Evolutionary conservation across 1,140 invertebrate genomes (phyloP).

Genomic region (Saccostrea glomerata): DNA sequence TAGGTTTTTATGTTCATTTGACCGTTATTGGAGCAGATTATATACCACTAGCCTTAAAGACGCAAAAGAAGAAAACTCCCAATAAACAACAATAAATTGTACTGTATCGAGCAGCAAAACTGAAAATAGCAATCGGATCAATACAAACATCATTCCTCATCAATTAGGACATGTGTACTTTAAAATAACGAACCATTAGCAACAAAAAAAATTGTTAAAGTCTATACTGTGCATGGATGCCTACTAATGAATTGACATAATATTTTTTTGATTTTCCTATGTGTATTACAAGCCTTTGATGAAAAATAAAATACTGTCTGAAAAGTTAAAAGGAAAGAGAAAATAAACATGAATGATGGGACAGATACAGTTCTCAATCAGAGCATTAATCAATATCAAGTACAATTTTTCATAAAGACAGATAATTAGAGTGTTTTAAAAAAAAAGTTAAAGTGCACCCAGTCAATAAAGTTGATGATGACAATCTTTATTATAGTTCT

Average conservation of each 20-base stretch:
- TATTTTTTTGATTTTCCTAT: slow-evolving; percentile 17
- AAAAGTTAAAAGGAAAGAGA: not conserved
- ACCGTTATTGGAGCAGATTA: not conserved
- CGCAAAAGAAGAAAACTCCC: not conserved
- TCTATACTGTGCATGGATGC: not conserved
- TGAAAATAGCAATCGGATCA: not conserved
- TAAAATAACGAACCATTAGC: not conserved
- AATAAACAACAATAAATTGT: not conserved
- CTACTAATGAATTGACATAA: not conserved
- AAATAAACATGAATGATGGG: not conserved
- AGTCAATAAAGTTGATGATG: not conserved
- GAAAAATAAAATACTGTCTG: slow-evolving; percentile 6
- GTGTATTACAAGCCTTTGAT: slow-evolving; percentile 11
- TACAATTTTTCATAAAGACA: not conserved
- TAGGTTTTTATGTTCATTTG: not conserved
- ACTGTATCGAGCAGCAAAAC: not conserved
- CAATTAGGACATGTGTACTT: slow-evolving; percentile 27
- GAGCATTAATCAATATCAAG: not conserved
- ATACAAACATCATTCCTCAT: slow-evolving; percentile 24
- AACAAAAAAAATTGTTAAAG: not conserved
- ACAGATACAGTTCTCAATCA: not conserved
- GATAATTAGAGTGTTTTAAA: not conserved
- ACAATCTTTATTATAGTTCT: no score
- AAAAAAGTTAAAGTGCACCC: slow-evolving; percentile 20
- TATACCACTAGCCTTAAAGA: not conserved